Evolutionary conservation across 2,113 vertebrate genomes (phyloP), one percentile per base, ranked within the genome.

Genomic region (Dipodomys ordii): DNA sequence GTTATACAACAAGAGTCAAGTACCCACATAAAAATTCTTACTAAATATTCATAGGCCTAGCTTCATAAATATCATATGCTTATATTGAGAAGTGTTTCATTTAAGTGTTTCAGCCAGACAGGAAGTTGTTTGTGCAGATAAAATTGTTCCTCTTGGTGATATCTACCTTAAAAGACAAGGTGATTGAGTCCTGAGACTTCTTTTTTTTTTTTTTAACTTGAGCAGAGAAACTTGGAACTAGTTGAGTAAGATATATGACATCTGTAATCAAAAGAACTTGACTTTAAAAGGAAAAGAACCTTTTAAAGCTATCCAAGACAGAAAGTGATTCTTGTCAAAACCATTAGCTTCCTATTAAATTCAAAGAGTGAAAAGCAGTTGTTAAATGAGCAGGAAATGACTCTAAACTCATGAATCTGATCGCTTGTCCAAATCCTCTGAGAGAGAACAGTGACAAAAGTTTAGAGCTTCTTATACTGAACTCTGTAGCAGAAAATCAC

Each of bases 261-360:
- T 82, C 81, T 79, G 0, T 74, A 94, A 96, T 94, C 49, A 94
- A 91, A 91, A 89, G 64, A 87, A 30, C 69, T 91, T 96, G 49
- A 87, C 87, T 94, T 94, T 87, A 96, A 93, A 94, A 89, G 44
- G 64, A 88, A 89, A 83, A 85, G 27, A 91, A 74, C 72, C 65
- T 71, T 69, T 60, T 27, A 92, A 72, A 74, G 3, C 77, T 77
- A 67, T 39, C 77, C 10, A 71, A 83, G 23, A 62, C n/a, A 62
- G 62, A 12, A 90, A 39, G 93, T 81, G 27, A 68, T 77, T 88
- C 28, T 77, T 90, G 67, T 94, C 83, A 96, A 85, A 93, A 87
- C 83, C 80, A 92, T 87, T 94, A 92, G 53, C 28, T 96, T 57
- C 30, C 22, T 9, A 68, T 93, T 87, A 84, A 83, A 9, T 79